Evolutionary conservation across 2,888 invertebrate genomes (phyloP).

Genomic region (Agriopis marginaria): DNA sequence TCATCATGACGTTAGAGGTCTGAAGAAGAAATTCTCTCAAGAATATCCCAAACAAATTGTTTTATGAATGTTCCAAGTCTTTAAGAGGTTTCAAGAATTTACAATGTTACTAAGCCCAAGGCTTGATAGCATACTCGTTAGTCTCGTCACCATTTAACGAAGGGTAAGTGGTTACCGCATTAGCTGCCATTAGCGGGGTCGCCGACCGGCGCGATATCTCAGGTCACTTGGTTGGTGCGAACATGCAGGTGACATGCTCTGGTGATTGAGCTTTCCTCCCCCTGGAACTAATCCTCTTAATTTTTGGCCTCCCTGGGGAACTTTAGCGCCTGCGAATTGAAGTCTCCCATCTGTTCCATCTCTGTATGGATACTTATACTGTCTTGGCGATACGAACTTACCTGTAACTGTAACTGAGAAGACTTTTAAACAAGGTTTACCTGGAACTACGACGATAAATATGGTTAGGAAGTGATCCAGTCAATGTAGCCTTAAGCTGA

Average conservation of each 20-base stretch:
- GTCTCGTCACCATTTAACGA: slow-evolving; percentile 54
- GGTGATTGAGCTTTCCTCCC: neutral
- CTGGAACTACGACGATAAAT: no score
- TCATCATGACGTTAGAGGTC: neutral
- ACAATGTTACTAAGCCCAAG: slow-evolving; percentile 25
- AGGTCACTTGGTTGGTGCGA: slow-evolving; percentile 45
- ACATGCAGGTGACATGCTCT: neutral
- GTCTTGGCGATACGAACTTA: no score
- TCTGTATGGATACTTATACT: no score
- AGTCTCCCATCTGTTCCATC: no score
- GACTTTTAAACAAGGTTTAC: no score
- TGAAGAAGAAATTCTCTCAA: neutral
- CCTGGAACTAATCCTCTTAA: neutral
- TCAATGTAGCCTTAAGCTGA: no score
- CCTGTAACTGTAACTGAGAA: no score
- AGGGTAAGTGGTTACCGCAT: slow-evolving; percentile 57
- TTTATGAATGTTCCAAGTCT: neutral
- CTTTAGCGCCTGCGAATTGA: no score
- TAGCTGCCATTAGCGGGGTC: slow-evolving; percentile 60
- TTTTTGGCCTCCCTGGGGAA: neutral
- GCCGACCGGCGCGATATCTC: slow-evolving; percentile 47
- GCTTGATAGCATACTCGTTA: slow-evolving; percentile 38
- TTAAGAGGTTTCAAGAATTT: neutral
- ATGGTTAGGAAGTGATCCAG: neutral
- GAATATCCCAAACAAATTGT: neutral